A percentile compares a stretch with the other conserved stretches of the same genome.
Conservation (phyloP, 2,888 invertebrate genomes). For the Drosophila imparisetae region DNA sequence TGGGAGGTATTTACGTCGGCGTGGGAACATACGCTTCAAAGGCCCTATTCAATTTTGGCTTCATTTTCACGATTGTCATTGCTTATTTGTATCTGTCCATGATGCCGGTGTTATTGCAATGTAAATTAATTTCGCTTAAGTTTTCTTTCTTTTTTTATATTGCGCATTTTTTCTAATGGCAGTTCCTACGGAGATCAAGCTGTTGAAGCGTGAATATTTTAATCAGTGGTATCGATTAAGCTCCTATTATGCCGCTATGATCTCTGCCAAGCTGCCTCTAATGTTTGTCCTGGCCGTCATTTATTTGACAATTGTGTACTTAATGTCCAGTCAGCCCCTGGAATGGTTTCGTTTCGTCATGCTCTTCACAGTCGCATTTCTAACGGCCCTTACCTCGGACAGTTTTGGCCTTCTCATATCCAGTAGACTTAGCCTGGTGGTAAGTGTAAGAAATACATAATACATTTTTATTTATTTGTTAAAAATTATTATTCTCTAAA, state of each 20-base stretch:
- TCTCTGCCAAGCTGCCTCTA: constrained; percentile 89
- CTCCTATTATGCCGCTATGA: constrained; percentile 90
- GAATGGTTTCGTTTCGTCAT: constrained; percentile 88
- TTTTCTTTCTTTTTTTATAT: neutral
- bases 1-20: constrained; percentile 89
- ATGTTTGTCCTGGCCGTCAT: constrained; percentile 89
- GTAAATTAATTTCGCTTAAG: constrained; percentile 86
- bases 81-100: constrained; percentile 92
- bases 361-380: constrained; percentile 89
- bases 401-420: constrained; percentile 91
- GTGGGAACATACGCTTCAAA: constrained; percentile 93
- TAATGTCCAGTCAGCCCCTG: constrained; percentile 91
- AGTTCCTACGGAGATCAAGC: constrained; percentile 92
- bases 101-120: constrained; percentile 92
- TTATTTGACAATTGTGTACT: constrained; percentile 90
- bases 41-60: constrained; percentile 93
- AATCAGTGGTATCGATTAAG: constrained; percentile 93
- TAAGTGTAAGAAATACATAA: constrained; percentile 85
- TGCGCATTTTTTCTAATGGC: constrained; percentile 58
- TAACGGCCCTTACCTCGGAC: constrained; percentile 91
- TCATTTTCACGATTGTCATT: constrained; percentile 92
- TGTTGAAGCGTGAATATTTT: constrained; percentile 92
- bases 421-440: constrained; percentile 90
- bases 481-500: neutral
- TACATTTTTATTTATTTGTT: neutral